A percentile compares a stretch with the other conserved stretches of the same genome.
These are phyloP conservation scores for Oceanodroma tethys DNA, from an alignment of 2,113 vertebrate species.

Conservation along the genomic window DNA sequence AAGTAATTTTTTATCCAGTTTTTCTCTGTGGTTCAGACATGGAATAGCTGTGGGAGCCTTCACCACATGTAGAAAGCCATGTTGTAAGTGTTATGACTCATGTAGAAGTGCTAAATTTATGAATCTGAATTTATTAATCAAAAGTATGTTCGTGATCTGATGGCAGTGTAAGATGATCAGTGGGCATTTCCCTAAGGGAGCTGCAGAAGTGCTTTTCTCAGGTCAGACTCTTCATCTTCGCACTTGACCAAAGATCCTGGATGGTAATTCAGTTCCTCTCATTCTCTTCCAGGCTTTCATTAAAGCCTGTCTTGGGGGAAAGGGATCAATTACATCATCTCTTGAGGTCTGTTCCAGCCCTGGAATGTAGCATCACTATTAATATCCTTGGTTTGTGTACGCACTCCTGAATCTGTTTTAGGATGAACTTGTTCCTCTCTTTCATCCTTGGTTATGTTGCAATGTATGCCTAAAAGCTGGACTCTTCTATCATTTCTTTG, in stretches of 20 bases:
- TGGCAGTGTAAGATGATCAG: background rate
- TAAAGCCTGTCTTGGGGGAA: background rate
- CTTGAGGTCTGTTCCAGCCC: background rate
- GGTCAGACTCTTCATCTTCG: background rate
- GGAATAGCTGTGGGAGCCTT: background rate
- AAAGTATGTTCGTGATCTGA: background rate
- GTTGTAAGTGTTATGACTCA: background rate
- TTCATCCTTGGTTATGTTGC: background rate
- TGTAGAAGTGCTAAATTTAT: background rate
- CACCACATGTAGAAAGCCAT: background rate
- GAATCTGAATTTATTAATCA: background rate
- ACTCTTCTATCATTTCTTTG: background rate
- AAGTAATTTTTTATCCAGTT: background rate
- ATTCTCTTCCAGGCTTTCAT: background rate
- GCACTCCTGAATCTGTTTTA: background rate
- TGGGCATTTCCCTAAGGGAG: background rate
- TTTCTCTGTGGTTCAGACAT: background rate
- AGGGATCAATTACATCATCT: background rate
- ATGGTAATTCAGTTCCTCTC: background rate
- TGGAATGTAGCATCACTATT: background rate
- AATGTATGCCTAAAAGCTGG: background rate
- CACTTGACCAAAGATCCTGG: background rate
- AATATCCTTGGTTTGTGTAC: background rate
- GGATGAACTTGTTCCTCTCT: background rate
- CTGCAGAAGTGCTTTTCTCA: background rate